Percentiles rank a stretch among this genome's conserved stretches.
Conservation (phyloP, 1,140 invertebrate genomes). For the Cyclargus thomasi region DNA sequence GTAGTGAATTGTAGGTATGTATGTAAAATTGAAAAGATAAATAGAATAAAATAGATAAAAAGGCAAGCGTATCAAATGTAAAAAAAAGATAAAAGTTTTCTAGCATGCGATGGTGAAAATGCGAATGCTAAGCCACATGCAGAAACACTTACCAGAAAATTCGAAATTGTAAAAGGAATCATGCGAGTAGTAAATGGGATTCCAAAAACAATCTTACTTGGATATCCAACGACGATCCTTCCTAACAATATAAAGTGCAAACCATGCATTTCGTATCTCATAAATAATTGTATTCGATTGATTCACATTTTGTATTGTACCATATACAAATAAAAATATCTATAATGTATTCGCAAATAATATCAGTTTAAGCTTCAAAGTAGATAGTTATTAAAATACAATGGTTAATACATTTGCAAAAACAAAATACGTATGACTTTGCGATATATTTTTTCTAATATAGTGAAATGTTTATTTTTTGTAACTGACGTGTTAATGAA, state of each 20-base stretch:
- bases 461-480: constrained; percentile 39
- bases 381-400: constrained; percentile 42
- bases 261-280: constrained; percentile 43
- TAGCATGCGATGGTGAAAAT: constrained; percentile 63
- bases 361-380: constrained; percentile 56
- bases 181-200: constrained; percentile 51
- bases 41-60: constrained; percentile 63
- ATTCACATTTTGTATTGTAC: constrained; percentile 33
- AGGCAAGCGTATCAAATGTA: constrained; percentile 51
- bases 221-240: constrained; percentile 71
- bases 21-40: constrained; percentile 52
- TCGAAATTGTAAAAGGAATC: constrained; percentile 34
- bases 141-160: constrained; percentile 45
- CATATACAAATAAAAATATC: constrained; percentile 47
- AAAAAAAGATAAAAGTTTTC: constrained; percentile 37
- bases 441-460: constrained; percentile 58
- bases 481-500: background rate
- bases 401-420: constrained; percentile 68
- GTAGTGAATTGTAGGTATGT: constrained; percentile 37
- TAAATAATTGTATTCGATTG: constrained; percentile 27
- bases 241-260: constrained; percentile 47
- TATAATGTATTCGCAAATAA: constrained; percentile 59
- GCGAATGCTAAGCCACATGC: constrained; percentile 56
- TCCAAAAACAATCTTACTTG: constrained; percentile 59
- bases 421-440: constrained; percentile 54